Evolutionary conservation across 2,113 vertebrate species (phyloP), one percentile per base, ranked within the genome.

Genomic region (Oreochromis aureus): DNA sequence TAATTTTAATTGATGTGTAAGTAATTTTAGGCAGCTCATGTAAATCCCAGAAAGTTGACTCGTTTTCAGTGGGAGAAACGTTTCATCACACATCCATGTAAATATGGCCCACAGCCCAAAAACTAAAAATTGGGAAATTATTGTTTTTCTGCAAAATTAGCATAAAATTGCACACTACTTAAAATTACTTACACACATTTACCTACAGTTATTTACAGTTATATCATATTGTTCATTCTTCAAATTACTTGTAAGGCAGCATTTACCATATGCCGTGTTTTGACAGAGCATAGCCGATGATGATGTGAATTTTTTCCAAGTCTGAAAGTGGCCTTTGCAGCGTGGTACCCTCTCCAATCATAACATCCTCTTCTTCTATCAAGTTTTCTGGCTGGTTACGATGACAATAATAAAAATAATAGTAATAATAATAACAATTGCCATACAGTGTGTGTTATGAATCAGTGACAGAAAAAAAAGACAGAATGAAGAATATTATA

Each of bases 261-360:
- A 18, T 82, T 79, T 94, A 99, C 98, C 98, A 97, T 86, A 99
- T 97, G 87, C 91, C 90, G 24, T 91, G 97, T 86, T 96, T 96
- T 7, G 96, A 94, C 30, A 99, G 96, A 90, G 96, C 98, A 10
- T 96, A 97, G 86, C 97, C 97, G 53, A 97, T 96, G n/a, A 99
- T 97, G 84, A 98, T 96, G 92, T 99, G 97, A n/a, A 98, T 91
- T 94, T 99, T 99, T 85, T 99, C 98, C 91, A 98, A 92, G 61
- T 97, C 93, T 41, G 98, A 96, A 93, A 99, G 96, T 3, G 97
- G 97, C 63, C 96, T 96, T 83, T 98, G 96, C 59, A 97, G 95
- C n/a, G 96, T 93, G 0, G 96, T 94, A 51, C 92, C 94, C 18
- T 98, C 97, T 58, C 96, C 96, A 2, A 97, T 94, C 83, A 97